Conservation (phyloP, 2,113 vertebrate genomes). For the Scomber colias region DNA sequence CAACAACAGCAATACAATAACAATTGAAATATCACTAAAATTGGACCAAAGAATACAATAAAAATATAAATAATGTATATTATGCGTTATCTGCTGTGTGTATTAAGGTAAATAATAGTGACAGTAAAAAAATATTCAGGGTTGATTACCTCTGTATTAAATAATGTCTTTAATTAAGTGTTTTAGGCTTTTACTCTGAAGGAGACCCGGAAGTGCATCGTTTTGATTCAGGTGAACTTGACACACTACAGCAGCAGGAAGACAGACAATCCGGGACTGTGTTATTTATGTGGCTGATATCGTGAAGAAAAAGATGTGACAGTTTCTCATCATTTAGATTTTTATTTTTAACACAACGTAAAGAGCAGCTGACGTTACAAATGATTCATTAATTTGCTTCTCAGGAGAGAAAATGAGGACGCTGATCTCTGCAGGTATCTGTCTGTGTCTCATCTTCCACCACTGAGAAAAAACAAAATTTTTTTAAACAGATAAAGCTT, state of each 20-base stretch:
- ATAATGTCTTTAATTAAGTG: neutral
- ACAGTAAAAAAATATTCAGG: no score
- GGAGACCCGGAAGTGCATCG: conserved; percentile 1
- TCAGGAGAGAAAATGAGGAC: conserved; percentile 6
- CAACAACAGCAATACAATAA: no score
- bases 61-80: no score
- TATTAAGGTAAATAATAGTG: no score
- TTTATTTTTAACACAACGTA: neutral
- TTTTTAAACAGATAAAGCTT: neutral
- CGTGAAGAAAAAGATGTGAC: neutral
- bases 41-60: no score
- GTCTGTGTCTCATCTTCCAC: neutral
- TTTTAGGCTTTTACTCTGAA: conserved; percentile 55
- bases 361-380: no score
- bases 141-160: neutral
- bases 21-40: no score
- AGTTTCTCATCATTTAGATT: fast-evolving
- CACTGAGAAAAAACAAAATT: neutral
- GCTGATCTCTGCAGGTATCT: conserved; percentile 40
- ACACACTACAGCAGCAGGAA: neutral
- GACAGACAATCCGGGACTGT: no score
- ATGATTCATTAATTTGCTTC: neutral
- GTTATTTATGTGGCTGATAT: neutral
- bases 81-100: no score
- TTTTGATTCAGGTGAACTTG: neutral